phyloP scores from a whole-genome alignment of 2,797 vertebrate species.

The Peromyscus aztecus region DNA sequence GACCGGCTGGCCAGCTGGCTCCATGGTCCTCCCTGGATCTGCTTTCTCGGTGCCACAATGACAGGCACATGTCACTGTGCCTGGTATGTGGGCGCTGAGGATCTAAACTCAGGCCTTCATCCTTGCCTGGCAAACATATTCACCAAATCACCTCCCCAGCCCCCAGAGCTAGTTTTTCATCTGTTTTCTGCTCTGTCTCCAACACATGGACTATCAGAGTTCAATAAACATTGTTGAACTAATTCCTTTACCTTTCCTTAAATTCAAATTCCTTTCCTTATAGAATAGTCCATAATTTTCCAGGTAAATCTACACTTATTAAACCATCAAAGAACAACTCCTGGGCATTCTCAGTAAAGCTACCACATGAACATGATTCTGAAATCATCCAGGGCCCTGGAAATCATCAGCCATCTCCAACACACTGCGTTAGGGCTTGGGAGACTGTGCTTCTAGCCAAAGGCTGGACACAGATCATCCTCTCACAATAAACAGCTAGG shows the following conservation, averaged over 20 bases:
- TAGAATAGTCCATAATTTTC: neutral
- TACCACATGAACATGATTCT: neutral
- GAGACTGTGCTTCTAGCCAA: neutral
- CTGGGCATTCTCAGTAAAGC: neutral
- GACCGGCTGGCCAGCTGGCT: neutral
- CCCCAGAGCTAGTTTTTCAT: neutral
- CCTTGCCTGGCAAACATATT: neutral
- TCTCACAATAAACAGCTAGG: neutral
- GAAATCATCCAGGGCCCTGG: neutral
- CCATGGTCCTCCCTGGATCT: neutral
- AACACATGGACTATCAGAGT: neutral
- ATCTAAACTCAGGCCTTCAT: no score
- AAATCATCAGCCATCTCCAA: neutral
- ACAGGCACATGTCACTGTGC: neutral
- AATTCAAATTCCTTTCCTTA: conserved; percentile 2
- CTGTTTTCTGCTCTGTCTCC: neutral
- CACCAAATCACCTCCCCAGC: neutral
- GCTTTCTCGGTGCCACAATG: neutral
- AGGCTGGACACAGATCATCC: neutral
- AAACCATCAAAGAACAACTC: neutral
- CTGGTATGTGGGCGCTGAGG: neutral
- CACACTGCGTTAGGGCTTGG: neutral
- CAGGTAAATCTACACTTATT: neutral
- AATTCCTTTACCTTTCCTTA: neutral
- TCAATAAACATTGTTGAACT: neutral